phyloP scores from a whole-genome alignment of 2,797 vertebrate species.

The Hoplostethus mediterraneus region DNA sequence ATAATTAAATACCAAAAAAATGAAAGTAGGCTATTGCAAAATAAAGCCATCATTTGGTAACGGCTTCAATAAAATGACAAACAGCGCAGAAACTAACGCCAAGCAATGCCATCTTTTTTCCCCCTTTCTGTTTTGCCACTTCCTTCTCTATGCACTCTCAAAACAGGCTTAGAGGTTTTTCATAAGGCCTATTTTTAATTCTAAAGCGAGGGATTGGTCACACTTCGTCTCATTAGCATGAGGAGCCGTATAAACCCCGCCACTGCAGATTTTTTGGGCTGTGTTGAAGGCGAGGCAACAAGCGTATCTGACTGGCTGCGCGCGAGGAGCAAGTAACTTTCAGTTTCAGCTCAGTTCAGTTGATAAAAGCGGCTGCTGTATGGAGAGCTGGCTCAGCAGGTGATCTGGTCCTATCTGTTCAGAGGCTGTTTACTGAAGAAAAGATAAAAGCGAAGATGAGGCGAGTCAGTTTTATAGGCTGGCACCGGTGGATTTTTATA shows the following conservation, averaged over 20 bases:
- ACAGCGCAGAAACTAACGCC: conserved; percentile 64
- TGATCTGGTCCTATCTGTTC: conserved; percentile 52
- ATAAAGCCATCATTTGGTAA: conserved; percentile 53
- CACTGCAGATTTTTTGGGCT: conserved; percentile 81
- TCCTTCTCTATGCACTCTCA: conserved; percentile 68
- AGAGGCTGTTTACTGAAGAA: conserved; percentile 53
- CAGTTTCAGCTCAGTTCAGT: conserved; percentile 74
- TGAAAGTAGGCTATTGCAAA: conserved; percentile 36
- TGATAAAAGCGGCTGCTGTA: conserved; percentile 67
- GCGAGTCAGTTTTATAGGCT: conserved; percentile 53
- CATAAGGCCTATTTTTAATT: conserved; percentile 81
- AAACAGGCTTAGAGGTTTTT: conserved; percentile 71
- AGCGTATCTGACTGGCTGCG: conserved; percentile 77
- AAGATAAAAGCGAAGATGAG: conserved; percentile 63
- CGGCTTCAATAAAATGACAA: conserved; percentile 70
- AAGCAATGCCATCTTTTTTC: conserved; percentile 48
- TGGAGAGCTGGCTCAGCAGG: conserved; percentile 68
- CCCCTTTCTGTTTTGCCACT: conserved; percentile 59
- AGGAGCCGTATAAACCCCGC: conserved; percentile 88
- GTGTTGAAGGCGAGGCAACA: conserved; percentile 80
- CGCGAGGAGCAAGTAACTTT: conserved; percentile 79
- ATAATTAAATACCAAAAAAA: conserved; percentile 59
- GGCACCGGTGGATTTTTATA: conserved; percentile 77
- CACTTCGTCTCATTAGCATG: conserved; percentile 91
- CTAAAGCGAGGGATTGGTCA: conserved; percentile 82